Conservation (phyloP, 2,888 invertebrate genomes). For the Eledona agricola region DNA sequence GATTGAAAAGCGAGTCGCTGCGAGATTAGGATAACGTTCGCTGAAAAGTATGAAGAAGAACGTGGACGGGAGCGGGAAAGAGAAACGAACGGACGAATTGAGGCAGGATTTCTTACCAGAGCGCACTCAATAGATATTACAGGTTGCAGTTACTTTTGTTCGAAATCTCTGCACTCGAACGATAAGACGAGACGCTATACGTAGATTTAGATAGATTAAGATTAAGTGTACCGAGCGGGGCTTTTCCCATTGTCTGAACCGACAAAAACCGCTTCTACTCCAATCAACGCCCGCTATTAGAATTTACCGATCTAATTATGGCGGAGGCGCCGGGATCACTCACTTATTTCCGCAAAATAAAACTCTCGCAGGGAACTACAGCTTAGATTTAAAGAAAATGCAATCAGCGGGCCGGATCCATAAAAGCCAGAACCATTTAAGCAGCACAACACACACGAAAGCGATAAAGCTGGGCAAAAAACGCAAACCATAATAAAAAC, state of each 20-base stretch:
- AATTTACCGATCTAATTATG: slow-evolving; percentile 32
- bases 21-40: slow-evolving; percentile 45
- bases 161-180: slow-evolving; percentile 54
- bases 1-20: slow-evolving; percentile 46
- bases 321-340: slow-evolving; percentile 28
- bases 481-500: no score
- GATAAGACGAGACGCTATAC: slow-evolving; percentile 58
- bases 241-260: slow-evolving; percentile 28
- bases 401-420: no score
- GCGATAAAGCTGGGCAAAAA: no score
- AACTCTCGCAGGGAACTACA: no score
- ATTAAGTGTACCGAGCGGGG: slow-evolving; percentile 48
- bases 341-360: slow-evolving; percentile 6
- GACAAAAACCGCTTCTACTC: slow-evolving; percentile 26
- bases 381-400: no score
- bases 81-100: slow-evolving; percentile 41
- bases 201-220: slow-evolving; percentile 61
- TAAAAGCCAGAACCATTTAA: no score
- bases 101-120: slow-evolving; percentile 40
- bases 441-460: no score
- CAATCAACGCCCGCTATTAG: slow-evolving; percentile 30
- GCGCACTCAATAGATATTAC: slow-evolving; percentile 45
- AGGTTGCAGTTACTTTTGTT: slow-evolving; percentile 51
- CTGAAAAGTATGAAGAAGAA: slow-evolving; percentile 40
- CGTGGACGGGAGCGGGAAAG: no score